Evolutionary conservation across 2,113 vertebrate genomes (phyloP), one percentile per base, ranked within the genome.

Genomic region (Anolis sagrei): DNA sequence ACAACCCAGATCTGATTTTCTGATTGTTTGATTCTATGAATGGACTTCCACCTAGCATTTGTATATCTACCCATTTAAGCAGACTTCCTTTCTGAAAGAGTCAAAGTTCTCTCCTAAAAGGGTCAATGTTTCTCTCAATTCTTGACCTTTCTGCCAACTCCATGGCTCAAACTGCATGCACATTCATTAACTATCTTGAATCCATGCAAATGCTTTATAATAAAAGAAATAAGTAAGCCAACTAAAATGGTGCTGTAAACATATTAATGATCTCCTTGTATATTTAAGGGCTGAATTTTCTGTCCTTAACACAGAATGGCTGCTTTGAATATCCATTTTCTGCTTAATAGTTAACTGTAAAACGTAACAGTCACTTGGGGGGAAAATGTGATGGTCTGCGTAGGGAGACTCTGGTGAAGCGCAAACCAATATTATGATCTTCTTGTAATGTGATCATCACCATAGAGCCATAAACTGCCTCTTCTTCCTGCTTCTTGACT

Each of bases 361-460:
- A 79, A 23, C 44, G 21, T 75, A 64, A 29, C 19, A 44, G 58
- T 39, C 54, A 25, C 82, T 86, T 69, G 54, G 75, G 39, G 21
- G 54, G 86, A 87, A 79, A 21, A 44, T 34, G 1, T 10, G 29
- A 34, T 44, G 23, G 32, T 81, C 70, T 49, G 44, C 75, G 49
- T 49, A 83, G 80, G 78, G 70, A 86, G 79, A 75, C 61, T 75
- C 70, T 34, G 54, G 80, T 74, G 77, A 86, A 86, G 70, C 58
- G n/a, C 69, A 61, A 81, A 81, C 58, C 29, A 66, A 82, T 76
- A 58, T 58, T 82, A 86, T 3, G 32, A 82, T 81, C 70, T 76
- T 68, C 79, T 34, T 69, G 58, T 58, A 86, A 81, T 86, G 72
- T 75, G 84, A 80, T 86, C 77, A n/a, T 75, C 78, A 86, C 78